Conservation (phyloP, 2,797 vertebrate genomes). For the Oreochromis mossambicus region DNA sequence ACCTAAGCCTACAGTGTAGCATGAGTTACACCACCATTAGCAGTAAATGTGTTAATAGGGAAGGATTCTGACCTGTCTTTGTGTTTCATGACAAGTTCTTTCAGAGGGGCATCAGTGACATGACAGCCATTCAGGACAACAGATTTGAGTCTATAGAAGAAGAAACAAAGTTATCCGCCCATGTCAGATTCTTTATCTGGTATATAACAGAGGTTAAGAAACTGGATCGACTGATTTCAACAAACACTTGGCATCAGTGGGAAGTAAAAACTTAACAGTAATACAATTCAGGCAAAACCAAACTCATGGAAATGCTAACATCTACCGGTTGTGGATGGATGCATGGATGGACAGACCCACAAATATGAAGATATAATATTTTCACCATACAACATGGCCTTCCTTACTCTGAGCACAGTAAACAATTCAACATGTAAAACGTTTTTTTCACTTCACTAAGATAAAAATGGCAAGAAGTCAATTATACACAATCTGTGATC, state of each 20-base stretch:
- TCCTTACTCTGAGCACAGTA: neutral
- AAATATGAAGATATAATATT: neutral
- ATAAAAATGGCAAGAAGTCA: neutral
- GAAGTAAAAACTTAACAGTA: neutral
- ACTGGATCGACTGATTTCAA: neutral
- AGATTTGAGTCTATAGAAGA: conserved; percentile 35
- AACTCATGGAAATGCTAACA: neutral
- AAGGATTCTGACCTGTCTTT: conserved; percentile 40
- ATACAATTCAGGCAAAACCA: neutral
- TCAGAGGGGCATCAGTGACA: conserved; percentile 56
- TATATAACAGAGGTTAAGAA: neutral
- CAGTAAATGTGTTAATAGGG: neutral
- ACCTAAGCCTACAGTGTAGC: neutral
- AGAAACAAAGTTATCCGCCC: neutral
- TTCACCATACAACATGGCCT: neutral
- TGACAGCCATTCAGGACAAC: conserved; percentile 58
- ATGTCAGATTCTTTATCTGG: neutral
- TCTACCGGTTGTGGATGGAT: neutral
- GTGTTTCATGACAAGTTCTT: conserved; percentile 45
- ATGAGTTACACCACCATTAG: neutral
- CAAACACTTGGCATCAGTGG: neutral
- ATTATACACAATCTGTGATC: neutral
- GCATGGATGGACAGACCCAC: neutral
- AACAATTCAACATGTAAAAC: neutral
- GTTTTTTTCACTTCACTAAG: neutral